A percentile compares a stretch with the other conserved stretches of the same genome.
These are phyloP conservation scores for Epinephelus malabaricus DNA, from an alignment of 2,797 vertebrate genomes.

Conservation along the genomic window DNA sequence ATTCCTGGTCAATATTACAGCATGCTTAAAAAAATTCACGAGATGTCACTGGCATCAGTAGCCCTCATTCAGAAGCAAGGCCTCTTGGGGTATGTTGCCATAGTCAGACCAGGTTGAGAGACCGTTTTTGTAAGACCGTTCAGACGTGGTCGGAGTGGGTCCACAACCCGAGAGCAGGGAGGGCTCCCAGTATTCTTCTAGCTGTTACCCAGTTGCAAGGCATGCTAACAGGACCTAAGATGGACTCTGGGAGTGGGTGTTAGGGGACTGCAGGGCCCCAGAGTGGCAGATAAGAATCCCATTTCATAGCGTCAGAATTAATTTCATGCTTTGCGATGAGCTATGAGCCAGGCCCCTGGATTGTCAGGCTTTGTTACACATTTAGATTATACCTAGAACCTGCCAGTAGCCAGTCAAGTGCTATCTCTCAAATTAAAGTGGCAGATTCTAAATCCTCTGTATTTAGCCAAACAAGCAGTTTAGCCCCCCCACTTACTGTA, in stretches of 20 bases:
- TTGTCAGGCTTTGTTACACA: constrained; percentile 85
- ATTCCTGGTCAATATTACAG: constrained; percentile 19
- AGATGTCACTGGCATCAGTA: constrained; percentile 59
- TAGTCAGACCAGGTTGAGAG: constrained; percentile 71
- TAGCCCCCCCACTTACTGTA: constrained; percentile 79
- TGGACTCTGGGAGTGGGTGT: constrained; percentile 62
- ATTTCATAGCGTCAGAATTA: constrained; percentile 84
- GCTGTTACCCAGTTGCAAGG: constrained; percentile 40
- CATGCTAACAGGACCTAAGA: constrained; percentile 43
- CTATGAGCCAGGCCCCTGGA: constrained; percentile 75
- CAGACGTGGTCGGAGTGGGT: constrained; percentile 73
- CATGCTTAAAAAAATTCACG: constrained; percentile 14
- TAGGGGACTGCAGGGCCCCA: constrained; percentile 59
- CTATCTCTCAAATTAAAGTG: constrained; percentile 84
- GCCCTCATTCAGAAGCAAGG: constrained; percentile 79
- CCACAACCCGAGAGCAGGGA: constrained; percentile 77
- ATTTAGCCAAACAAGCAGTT: constrained; percentile 85
- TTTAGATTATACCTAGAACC: constrained; percentile 84
- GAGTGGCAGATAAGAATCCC: constrained; percentile 84
- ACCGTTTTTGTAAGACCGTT: constrained; percentile 65
- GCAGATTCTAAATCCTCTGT: constrained; percentile 82
- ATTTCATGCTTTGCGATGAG: constrained; percentile 83
- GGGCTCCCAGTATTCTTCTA: constrained; percentile 46
- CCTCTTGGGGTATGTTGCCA: constrained; percentile 73
- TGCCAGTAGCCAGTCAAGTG: constrained; percentile 77